Conservation (phyloP, 1,140 invertebrate genomes). For the Listronotus oregonensis region DNA sequence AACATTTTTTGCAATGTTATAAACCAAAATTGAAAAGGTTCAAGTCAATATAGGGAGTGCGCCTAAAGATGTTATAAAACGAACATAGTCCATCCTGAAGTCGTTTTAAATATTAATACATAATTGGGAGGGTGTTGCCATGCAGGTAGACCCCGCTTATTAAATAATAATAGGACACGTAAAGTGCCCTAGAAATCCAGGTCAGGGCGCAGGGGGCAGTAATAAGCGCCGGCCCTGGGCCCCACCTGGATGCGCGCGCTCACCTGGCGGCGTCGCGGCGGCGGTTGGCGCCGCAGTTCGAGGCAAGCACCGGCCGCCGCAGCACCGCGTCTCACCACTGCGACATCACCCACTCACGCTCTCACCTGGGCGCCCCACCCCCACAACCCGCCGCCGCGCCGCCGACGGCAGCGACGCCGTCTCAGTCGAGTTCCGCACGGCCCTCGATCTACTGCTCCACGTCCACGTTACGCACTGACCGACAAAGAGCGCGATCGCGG, state of each 20-base stretch:
- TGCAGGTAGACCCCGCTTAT: background rate
- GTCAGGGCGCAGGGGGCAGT: slow-evolving; percentile 24
- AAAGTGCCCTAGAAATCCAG: slow-evolving; percentile 8
- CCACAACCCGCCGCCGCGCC: slow-evolving; percentile 43
- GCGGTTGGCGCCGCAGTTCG: slow-evolving; percentile 50
- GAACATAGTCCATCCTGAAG: no score
- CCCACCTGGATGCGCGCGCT: slow-evolving; percentile 38
- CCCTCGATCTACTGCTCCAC: slow-evolving; percentile 10
- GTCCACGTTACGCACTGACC: slow-evolving; percentile 19
- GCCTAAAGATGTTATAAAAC: no score
- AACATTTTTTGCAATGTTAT: no score
- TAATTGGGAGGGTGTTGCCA: background rate
- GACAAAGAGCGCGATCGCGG: slow-evolving; percentile 17
- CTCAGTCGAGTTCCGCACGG: slow-evolving; percentile 37
- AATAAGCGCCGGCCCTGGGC: slow-evolving; percentile 28
- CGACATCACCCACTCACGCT: slow-evolving; percentile 49
- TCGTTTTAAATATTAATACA: no score
- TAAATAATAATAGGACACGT: background rate
- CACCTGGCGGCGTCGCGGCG: slow-evolving; percentile 39
- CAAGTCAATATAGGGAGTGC: no score
- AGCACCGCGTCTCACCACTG: slow-evolving; percentile 46
- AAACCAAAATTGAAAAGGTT: no score
- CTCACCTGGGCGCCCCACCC: slow-evolving; percentile 56
- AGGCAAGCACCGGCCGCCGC: slow-evolving; percentile 50
- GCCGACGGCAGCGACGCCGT: slow-evolving; percentile 44